These are phyloP conservation scores for Dufourea novaeangliae DNA, from an alignment of 1,140 invertebrate species.

Conservation along the genomic window DNA sequence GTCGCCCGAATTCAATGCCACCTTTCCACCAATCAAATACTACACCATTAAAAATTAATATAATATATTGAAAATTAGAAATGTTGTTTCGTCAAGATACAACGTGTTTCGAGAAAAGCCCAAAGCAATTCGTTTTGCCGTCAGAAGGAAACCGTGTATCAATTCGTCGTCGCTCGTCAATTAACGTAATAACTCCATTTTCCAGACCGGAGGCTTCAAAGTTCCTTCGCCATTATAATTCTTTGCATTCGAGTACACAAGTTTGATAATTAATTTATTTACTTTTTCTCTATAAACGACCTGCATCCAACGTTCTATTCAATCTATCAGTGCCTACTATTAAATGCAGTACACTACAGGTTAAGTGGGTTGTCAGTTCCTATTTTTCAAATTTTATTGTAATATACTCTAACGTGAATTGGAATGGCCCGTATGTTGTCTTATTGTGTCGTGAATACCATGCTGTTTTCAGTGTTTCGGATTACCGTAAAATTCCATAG, in stretches of 20 bases:
- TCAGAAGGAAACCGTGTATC: too few relatives aligned
- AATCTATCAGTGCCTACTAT: neutral
- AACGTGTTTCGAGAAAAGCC: neutral
- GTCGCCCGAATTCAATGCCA: too few relatives aligned
- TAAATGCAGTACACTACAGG: neutral
- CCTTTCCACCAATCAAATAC: too few relatives aligned
- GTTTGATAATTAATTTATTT: conserved; percentile 9
- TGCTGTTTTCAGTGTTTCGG: too few relatives aligned
- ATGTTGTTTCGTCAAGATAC: neutral
- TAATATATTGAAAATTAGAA: neutral
- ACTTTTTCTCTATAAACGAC: neutral
- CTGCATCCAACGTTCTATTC: neutral
- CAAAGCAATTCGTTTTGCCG: neutral
- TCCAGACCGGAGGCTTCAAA: neutral
- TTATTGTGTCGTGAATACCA: too few relatives aligned
- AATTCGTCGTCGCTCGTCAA: neutral
- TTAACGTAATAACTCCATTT: conserved; percentile 5
- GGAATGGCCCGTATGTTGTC: too few relatives aligned
- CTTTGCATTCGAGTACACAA: neutral
- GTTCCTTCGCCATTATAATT: neutral
- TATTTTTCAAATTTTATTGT: too few relatives aligned
- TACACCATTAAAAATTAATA: neutral
- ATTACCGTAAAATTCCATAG: too few relatives aligned
- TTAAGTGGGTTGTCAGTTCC: too few relatives aligned
- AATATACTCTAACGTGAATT: too few relatives aligned